These are phyloP conservation scores for Pseudorhiza aurosa DNA, from an alignment of 30 jellyfish, hydroid and myxozoan species.

Conservation along the genomic window DNA sequence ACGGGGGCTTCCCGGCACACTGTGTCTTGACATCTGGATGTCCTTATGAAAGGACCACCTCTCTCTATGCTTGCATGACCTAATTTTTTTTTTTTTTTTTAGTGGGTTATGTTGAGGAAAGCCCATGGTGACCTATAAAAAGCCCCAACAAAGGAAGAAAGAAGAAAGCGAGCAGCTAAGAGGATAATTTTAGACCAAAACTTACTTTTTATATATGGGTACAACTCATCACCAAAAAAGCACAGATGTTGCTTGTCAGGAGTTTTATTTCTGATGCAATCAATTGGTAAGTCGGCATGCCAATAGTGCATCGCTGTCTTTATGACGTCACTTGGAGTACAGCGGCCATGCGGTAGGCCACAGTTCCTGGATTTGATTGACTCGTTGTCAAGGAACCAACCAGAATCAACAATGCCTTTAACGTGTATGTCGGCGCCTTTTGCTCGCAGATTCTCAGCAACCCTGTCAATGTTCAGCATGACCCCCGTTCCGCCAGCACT, in stretches of 20 bases:
- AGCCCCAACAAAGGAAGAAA: too few species aligned
- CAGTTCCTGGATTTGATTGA: constrained; percentile 25
- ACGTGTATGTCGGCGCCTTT: constrained; percentile 63
- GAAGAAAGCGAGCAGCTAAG: too few species aligned
- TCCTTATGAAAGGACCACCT: too few species aligned
- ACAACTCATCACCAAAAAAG: constrained; percentile 66
- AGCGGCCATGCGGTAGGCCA: constrained; percentile 7
- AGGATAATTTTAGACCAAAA: too few species aligned
- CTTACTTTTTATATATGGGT: constrained; percentile 73
- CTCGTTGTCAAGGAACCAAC: constrained; percentile 83
- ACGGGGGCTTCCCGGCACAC: too few species aligned
- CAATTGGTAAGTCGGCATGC: constrained; percentile 74
- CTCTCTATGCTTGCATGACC: too few species aligned
- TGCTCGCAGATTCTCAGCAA: constrained; percentile 52
- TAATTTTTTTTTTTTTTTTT: too few species aligned
- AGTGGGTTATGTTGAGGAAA: too few species aligned
- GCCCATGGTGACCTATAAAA: too few species aligned
- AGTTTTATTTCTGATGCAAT: constrained; percentile 48
- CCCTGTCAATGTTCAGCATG: constrained; percentile 83
- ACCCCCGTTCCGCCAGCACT: constrained; percentile 99
- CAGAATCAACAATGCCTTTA: constrained; percentile 90
- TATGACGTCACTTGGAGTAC: constrained; percentile 66
- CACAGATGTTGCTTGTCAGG: constrained; percentile 61
- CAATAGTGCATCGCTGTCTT: constrained; percentile 66
- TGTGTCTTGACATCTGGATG: too few species aligned